These are phyloP conservation scores for Datnioides undecimradiatus DNA, from an alignment of 2,113 vertebrate species.

Conservation along the genomic window DNA sequence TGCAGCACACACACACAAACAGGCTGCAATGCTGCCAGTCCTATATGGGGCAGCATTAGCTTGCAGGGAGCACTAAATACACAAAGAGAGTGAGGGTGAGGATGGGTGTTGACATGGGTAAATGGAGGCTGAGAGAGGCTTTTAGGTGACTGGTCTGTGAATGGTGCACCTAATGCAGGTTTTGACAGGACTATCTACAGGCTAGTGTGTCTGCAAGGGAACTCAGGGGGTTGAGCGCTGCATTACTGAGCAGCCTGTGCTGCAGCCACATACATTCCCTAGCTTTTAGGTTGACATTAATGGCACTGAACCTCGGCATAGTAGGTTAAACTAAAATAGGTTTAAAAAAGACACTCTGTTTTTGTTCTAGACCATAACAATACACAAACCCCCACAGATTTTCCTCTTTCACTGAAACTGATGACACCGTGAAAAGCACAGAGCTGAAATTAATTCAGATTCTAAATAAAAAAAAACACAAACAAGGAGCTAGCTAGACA, in stretches of 20 bases:
- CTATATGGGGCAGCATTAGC: conserved; percentile 42
- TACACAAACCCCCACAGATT: neutral
- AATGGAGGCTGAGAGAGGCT: conserved; percentile 52
- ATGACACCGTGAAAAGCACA: neutral
- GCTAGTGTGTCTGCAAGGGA: conserved; percentile 1
- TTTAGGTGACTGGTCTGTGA: conserved; percentile 36
- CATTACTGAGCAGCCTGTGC: neutral
- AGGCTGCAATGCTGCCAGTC: conserved; percentile 19
- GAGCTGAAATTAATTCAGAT: neutral
- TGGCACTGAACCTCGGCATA: neutral
- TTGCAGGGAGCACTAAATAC: conserved; percentile 33
- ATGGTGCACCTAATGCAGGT: conserved; percentile 36
- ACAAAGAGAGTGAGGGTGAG: conserved; percentile 33
- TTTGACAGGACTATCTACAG: conserved; percentile 32
- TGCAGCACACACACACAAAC: conserved; percentile 10
- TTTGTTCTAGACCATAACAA: neutral
- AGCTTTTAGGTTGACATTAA: conserved; percentile 15
- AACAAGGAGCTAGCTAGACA: conserved; percentile 20
- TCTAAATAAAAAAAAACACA: neutral
- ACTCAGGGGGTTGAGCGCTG: conserved; percentile 11
- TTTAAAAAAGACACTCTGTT: neutral
- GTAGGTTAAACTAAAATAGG: neutral
- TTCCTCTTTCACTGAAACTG: neutral
- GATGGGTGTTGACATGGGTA: conserved; percentile 36
- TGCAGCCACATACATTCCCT: neutral